Evolutionary conservation across 1,140 invertebrate genomes (phyloP), one percentile per base, ranked within the genome.

Genomic region (Leptopilina boulardi): DNA sequence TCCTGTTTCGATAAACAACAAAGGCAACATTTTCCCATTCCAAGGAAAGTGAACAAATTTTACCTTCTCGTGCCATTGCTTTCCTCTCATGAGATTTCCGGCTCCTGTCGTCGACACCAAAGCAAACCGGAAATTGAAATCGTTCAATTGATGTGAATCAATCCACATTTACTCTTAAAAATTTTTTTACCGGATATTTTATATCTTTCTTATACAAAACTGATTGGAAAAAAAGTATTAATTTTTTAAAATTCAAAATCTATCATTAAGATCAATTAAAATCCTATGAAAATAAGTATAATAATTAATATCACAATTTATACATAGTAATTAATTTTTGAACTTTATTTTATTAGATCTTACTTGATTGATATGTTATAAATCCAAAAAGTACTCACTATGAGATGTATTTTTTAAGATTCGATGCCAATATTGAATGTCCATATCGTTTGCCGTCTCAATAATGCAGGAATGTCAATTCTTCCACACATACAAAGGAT

Each of bases 31-130:
- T 66, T 66, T 30, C 13, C 26, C 15, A 0, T n/a, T n/a, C 13
- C 13, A 30, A 66, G 26, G 15, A 66, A 3, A 8, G 15, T 26
- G 13, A n/a, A 66, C 23, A n/a, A 15, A 30, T 34, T 66, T 30
- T 34, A 30, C 21, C 26, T 6, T 23, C 13, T 30, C 26, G 2
- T 66, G 4, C 21, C 26, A 34, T n/a, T n/a, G 59, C n/a, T 66
- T 8, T 34, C 13, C 26, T 66, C 23, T 66, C 59, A 66, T 66
- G 59, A 66, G 59, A 66, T 66, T 66, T 30, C 21, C 59, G 23
- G 26, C 30, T 9, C 59, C 15, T 23, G 3, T 26, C n/a, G 23
- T 15, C 4, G 26, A n/a, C 26, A 30, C 59, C 26, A 30, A 66
- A 66, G 59, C 11, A 30, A 66, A 5, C 59, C 59, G 59, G 23